Evolutionary conservation across 2,797 vertebrate genomes (phyloP), one percentile per base, ranked within the genome.

Genomic region (Trematomus bernacchii): DNA sequence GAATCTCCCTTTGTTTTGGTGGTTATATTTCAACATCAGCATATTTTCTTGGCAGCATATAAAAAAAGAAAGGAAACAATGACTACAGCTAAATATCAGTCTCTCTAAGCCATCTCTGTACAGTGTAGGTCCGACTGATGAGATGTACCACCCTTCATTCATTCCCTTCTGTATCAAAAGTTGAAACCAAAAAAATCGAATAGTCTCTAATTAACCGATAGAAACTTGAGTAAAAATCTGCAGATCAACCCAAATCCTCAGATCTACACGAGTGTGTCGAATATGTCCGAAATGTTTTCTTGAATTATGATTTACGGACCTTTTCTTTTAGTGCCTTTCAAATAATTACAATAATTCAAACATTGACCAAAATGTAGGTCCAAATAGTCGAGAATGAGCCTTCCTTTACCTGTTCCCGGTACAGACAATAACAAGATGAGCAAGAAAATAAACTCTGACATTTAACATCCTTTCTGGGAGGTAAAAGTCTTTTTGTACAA

Each of bases 21-120:
- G 89, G 90, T 94, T 95, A 95, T 96, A 95, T 95, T 96, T 96
- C 82, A 95, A 93, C 92, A 95, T 94, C 90, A 91, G 92, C 89
- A 93, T 92, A 88, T 92, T 94, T 94, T 95, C 94, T 92, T 93
- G 93, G 93, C 93, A 94, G 92, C 90, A 94, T 95, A 95, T 95
- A 95, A 89, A 93, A 90, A 90, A 91, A 89, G 76, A 87, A 81
- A 85, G 59, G 82, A 93, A 91, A 93, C 86, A 92, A 87, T 81
- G 80, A 94, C 92, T 93, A 94, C 85, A 86, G 83, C 88, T 94
- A 94, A 89, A 92, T 88, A 91, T 90, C 91, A 90, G 91, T 91
- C 82, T 92, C 73, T 89, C 90, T 87, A 93, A 88, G 77, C 81
- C 89, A 83, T 92, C 84, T 89, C 91, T 93, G 92, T 93, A 93